These are phyloP conservation scores for Odontamblyopus lacepedii DNA, from an alignment of 2,797 vertebrate species.

Conservation along the genomic window DNA sequence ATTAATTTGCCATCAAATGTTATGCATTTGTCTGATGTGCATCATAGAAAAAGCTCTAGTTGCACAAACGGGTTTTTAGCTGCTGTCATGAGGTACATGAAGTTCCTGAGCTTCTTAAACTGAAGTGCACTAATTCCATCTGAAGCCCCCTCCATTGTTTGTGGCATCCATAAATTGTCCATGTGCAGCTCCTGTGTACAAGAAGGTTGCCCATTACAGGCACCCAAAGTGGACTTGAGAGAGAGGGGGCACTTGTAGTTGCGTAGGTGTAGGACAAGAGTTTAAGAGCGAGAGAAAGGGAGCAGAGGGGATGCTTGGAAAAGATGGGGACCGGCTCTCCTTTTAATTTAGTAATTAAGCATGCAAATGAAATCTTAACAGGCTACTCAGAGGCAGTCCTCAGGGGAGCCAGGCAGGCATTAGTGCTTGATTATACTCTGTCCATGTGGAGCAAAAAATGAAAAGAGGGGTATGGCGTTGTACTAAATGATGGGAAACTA, in stretches of 20 bases:
- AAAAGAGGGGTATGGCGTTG: slow-evolving; percentile 66
- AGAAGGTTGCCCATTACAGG: slow-evolving; percentile 64
- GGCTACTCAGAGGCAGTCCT: slow-evolving; percentile 79
- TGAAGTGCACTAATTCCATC: slow-evolving; percentile 55
- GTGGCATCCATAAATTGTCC: slow-evolving; percentile 43
- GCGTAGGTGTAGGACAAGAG: slow-evolving; percentile 58
- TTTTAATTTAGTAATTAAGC: slow-evolving; percentile 86
- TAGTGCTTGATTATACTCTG: slow-evolving; percentile 78
- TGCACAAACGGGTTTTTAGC: slow-evolving; percentile 23
- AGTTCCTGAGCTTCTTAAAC: slow-evolving; percentile 48
- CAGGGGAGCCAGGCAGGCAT: slow-evolving; percentile 72
- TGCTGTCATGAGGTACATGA: slow-evolving; percentile 16
- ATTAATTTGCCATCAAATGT: not conserved
- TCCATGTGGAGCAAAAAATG: slow-evolving; percentile 62
- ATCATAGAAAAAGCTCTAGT: slow-evolving; percentile 37
- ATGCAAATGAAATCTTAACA: slow-evolving; percentile 87
- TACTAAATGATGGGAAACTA: slow-evolving; percentile 67
- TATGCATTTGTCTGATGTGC: not conserved
- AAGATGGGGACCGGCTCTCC: slow-evolving; percentile 74
- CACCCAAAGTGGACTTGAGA: slow-evolving; percentile 62
- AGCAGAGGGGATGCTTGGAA: slow-evolving; percentile 66
- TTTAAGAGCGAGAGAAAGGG: slow-evolving; percentile 25
- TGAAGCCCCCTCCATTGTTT: slow-evolving; percentile 40
- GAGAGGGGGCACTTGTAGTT: slow-evolving; percentile 65
- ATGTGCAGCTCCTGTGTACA: slow-evolving; percentile 27